Conservation (phyloP, 2,888 invertebrate genomes). For the Scaptomyza caliginosa region DNA sequence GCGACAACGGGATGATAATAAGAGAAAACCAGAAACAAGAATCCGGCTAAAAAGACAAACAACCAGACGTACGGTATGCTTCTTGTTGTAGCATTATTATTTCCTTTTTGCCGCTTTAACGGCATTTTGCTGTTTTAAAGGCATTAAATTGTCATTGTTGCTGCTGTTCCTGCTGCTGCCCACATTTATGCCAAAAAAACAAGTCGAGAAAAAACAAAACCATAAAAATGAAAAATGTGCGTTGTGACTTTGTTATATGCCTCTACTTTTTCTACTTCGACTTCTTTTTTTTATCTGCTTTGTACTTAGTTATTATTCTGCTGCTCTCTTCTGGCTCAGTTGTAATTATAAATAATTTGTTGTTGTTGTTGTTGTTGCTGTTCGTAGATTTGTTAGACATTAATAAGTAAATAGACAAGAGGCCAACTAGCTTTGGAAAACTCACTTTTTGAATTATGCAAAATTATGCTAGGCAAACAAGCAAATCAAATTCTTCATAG, state of each 20-base stretch:
- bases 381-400: constrained; percentile 45
- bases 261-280: constrained; percentile 8
- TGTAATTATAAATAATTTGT: constrained; percentile 74
- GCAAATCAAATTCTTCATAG: constrained; percentile 65
- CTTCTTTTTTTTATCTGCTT: too few species aligned
- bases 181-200: neutral
- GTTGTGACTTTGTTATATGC: constrained; percentile 46
- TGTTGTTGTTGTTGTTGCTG: constrained; percentile 7
- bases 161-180: constrained; percentile 15
- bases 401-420: constrained; percentile 68
- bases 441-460: constrained; percentile 59
- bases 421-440: constrained; percentile 44
- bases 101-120: constrained; percentile 68
- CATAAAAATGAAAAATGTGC: constrained; percentile 75
- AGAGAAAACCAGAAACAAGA: constrained; percentile 57
- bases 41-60: constrained; percentile 46
- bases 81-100: constrained; percentile 41
- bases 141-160: constrained; percentile 70
- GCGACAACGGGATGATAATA: constrained; percentile 77
- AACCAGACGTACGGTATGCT: constrained; percentile 37
- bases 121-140: constrained; percentile 75
- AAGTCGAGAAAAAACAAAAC: constrained; percentile 2
- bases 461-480: constrained; percentile 29
- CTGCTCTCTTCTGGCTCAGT: constrained; percentile 16
- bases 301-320: constrained; percentile 8